Evolutionary conservation across 2,888 invertebrate species (phyloP).

Genomic region (Brachylomia viminalis): DNA sequence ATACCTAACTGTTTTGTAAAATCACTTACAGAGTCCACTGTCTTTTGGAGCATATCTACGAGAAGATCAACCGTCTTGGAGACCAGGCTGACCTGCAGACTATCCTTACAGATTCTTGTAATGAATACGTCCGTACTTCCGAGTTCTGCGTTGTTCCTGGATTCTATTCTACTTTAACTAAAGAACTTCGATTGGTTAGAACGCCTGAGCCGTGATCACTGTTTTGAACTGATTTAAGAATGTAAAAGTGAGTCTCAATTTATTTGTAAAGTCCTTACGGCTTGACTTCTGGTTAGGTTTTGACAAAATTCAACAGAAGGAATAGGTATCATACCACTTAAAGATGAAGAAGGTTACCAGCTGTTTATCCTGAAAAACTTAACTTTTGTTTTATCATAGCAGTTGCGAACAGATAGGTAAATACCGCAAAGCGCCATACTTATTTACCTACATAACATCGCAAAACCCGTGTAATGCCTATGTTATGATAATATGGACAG

Average conservation of each 20-base stretch:
- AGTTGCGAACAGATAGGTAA: background rate
- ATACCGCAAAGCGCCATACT: background rate
- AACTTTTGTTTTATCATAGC: background rate
- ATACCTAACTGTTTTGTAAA: background rate
- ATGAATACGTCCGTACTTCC: slow-evolving; percentile 33
- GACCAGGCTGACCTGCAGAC: slow-evolving; percentile 48
- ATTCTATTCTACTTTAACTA: slow-evolving; percentile 44
- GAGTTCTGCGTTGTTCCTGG: slow-evolving; percentile 22
- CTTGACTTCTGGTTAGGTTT: background rate
- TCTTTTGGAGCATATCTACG: slow-evolving; percentile 37
- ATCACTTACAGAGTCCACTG: slow-evolving; percentile 35
- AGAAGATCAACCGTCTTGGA: slow-evolving; percentile 33
- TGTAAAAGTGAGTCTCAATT: slow-evolving; percentile 7
- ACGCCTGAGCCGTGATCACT: slow-evolving; percentile 25
- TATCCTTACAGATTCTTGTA: slow-evolving; percentile 39
- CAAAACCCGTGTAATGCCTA: background rate
- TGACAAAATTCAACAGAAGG: background rate
- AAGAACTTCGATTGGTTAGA: slow-evolving; percentile 46
- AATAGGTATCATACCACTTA: background rate
- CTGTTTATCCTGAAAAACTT: background rate
- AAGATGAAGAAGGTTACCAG: background rate
- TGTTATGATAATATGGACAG: background rate
- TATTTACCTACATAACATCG: background rate
- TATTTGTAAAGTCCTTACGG: slow-evolving; percentile 6
- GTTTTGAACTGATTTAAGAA: background rate